Base-by-base conservation (phyloP, 1,140 invertebrate species). In the fruit fly (Drosophila melanogaster) region DNA sequence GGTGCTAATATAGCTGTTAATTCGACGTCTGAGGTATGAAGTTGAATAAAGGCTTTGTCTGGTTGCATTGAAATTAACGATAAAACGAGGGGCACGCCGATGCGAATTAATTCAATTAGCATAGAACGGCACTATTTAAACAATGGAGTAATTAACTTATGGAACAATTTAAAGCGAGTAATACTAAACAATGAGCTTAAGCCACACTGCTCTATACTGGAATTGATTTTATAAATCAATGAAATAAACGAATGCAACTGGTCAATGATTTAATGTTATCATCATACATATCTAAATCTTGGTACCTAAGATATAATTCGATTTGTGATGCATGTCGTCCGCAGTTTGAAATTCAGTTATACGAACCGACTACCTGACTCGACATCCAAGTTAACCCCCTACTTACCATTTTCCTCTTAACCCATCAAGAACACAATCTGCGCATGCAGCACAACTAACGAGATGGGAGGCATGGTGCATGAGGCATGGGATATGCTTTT, bases 391-490 rank as follows among this genome's bases (percentile, higher is more conserved):
- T 67, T 37, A 22, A 37, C 47, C 30, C 46, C 17, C 30, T 2
- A 10, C 7, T 11, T 37, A 19, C 26, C n/a, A 8, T 24, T 1
- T 19, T 7, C 11, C 22, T 33, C 44, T 38, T 49, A 17, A 62
- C 41, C 69, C 81, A 69, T 75, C 51, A 59, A 51, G 61, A 53
- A 59, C 70, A 72, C 74, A 75, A 78, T 87, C 87, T 86, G 75
- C 84, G 85, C 77, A 66, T 83, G 67, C 77, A 65, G 57, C 77
- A 65, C 59, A 80, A 73, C 77, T 78, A 86, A 86, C 81, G 61
- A 81, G 79, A 59, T 56, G 69, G 58, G 59, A 50, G 43, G 38
- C 38, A 41, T 59, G 30, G 3, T 7, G 37, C 37, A 4, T 22
- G 59, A 55, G 43, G 38, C 38, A 41, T 59, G 26, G 3, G 26